Percentiles rank a stretch among this genome's conserved stretches.
These are phyloP conservation scores for Nematolebias whitei DNA, from an alignment of 2,113 vertebrate genomes.

Conservation along the genomic window DNA sequence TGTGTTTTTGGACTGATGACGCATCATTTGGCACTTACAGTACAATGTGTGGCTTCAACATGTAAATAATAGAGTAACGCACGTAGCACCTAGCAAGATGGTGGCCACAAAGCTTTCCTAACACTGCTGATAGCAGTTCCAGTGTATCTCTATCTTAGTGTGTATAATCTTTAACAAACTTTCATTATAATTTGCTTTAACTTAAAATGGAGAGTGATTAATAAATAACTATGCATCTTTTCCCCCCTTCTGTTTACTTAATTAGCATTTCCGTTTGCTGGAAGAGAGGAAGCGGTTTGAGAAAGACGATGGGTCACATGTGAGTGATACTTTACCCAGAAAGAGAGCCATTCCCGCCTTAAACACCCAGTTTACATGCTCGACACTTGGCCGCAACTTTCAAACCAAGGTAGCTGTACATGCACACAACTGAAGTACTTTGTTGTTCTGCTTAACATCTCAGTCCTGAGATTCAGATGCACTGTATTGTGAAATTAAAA, in stretches of 20 bases:
- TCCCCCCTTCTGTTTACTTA: constrained; percentile 25
- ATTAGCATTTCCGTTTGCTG: constrained; percentile 90
- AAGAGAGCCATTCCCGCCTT: constrained; percentile 82
- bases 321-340: constrained; percentile 91
- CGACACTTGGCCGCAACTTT: constrained; percentile 87
- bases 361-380: constrained; percentile 85
- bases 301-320: constrained; percentile 79
- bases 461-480: neutral
- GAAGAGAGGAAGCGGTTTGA: constrained; percentile 87
- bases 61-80: too few species aligned
- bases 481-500: neutral
- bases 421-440: neutral
- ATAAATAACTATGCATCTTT: accelerated
- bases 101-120: too few species aligned
- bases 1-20: too few species aligned
- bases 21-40: too few species aligned
- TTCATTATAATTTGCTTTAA: too few species aligned
- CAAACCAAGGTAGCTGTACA: constrained; percentile 79
- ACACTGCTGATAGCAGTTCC: too few species aligned
- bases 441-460: neutral
- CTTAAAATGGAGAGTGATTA: too few species aligned
- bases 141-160: too few species aligned
- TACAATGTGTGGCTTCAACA: too few species aligned
- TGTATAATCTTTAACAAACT: neutral
- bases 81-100: too few species aligned